These are phyloP conservation scores for Brotogeris chrysoptera DNA, from an alignment of 2,797 vertebrate genomes.

Conservation along the genomic window DNA sequence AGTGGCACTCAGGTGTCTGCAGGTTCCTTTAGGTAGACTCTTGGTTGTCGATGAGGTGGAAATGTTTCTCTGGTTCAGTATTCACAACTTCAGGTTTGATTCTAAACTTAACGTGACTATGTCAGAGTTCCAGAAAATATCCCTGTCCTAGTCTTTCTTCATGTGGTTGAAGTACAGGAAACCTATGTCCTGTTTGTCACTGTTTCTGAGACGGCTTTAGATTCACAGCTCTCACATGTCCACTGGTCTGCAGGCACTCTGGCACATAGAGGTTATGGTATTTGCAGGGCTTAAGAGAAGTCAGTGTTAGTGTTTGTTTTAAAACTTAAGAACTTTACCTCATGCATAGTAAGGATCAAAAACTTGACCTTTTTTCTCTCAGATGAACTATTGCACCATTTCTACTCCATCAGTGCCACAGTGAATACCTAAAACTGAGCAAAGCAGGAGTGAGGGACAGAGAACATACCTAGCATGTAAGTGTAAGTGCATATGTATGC, in stretches of 20 bases:
- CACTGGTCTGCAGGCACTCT: neutral
- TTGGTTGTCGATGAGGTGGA: neutral
- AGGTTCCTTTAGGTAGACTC: neutral
- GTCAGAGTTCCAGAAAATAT: neutral
- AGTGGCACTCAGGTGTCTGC: rapidly evolving
- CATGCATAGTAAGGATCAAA: neutral
- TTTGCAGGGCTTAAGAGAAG: neutral
- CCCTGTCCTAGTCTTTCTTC: neutral
- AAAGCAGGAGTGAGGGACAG: neutral
- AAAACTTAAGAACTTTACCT: neutral
- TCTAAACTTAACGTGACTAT: neutral
- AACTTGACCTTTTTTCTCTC: neutral
- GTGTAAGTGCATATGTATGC: neutral
- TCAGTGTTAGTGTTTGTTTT: neutral
- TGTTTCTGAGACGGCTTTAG: neutral
- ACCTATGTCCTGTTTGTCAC: neutral
- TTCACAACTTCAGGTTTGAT: neutral
- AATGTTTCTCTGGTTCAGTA: neutral
- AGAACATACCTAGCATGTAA: neutral
- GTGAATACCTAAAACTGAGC: neutral
- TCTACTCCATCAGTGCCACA: neutral
- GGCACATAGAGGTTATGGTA: rapidly evolving
- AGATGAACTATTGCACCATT: neutral
- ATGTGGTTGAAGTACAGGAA: neutral
- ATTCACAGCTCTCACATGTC: neutral